Percentiles rank a stretch among this genome's conserved stretches.
phyloP scores from a whole-genome alignment of 2,797 vertebrate genomes.

The Harpagifer antarcticus region DNA sequence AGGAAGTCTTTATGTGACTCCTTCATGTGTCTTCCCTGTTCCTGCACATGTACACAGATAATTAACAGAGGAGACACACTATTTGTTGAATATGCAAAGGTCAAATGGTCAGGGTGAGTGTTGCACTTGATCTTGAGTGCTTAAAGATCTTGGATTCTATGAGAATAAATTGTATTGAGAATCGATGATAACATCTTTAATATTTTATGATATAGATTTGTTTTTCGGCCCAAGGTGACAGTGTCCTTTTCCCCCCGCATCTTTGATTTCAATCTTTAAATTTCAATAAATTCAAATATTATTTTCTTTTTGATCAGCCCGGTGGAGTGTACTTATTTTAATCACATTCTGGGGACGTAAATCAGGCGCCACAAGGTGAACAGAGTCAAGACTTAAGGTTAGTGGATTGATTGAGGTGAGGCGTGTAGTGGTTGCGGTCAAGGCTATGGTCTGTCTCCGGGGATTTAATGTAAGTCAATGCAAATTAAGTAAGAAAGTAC shows the following conservation, averaged over 20 bases:
- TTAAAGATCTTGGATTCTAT: background rate
- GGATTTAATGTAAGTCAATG: background rate
- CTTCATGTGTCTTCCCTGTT: slow-evolving; percentile 51
- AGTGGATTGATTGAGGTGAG: slow-evolving; percentile 3
- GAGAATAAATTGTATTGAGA: background rate
- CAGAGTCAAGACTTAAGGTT: background rate
- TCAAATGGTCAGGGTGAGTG: slow-evolving; percentile 20
- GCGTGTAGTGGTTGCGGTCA: background rate
- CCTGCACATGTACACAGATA: slow-evolving; percentile 44
- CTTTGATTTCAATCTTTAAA: background rate
- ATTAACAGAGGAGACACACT: slow-evolving; percentile 20
- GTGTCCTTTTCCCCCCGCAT: background rate
- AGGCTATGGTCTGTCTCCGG: background rate
- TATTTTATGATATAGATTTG: background rate
- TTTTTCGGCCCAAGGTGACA: background rate
- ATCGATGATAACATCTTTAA: background rate
- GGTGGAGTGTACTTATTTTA: slow-evolving; percentile 1
- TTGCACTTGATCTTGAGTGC: background rate
- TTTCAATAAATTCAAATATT: background rate
- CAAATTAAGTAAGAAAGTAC: background rate
- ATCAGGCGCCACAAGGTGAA: background rate
- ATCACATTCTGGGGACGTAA: background rate
- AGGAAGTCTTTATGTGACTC: slow-evolving; percentile 52
- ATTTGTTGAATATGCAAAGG: slow-evolving; percentile 34
- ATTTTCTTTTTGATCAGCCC: background rate